phyloP scores from a whole-genome alignment of 2,888 invertebrate genomes.

The Phania funesta region DNA sequence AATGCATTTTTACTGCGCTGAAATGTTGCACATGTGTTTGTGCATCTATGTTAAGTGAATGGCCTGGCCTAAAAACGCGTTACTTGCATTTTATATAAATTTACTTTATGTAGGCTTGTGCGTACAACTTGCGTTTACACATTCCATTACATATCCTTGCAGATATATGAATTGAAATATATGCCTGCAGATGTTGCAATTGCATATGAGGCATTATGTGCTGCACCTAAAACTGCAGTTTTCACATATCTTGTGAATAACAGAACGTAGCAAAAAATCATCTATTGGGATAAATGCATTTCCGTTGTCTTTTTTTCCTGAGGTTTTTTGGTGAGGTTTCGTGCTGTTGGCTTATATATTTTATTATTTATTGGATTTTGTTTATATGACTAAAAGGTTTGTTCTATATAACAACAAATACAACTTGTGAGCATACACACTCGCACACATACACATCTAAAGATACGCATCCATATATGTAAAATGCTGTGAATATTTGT shows the following conservation, averaged over 20 bases:
- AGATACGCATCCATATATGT: conserved; percentile 30
- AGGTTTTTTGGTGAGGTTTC: neutral
- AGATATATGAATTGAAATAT: conserved; percentile 23
- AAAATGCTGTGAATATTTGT: conserved; percentile 32
- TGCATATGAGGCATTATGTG: neutral
- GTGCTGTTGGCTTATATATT: neutral
- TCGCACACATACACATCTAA: conserved; percentile 14
- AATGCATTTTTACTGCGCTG: conserved; percentile 37
- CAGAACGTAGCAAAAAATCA: conserved; percentile 9
- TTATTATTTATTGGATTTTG: conserved; percentile 45
- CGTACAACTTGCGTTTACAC: conserved; percentile 52
- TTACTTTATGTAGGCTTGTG: neutral
- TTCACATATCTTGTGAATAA: conserved; percentile 9
- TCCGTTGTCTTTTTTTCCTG: conserved; percentile 24
- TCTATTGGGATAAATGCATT: conserved; percentile 47
- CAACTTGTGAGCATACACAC: conserved; percentile 21
- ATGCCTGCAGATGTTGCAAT: neutral
- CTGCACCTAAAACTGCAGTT: conserved; percentile 59
- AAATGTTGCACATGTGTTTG: neutral
- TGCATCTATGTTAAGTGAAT: conserved; percentile 23
- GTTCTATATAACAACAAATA: conserved; percentile 50
- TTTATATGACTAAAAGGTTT: conserved; percentile 62
- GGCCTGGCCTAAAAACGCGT: conserved; percentile 67
- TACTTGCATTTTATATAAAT: conserved; percentile 32
- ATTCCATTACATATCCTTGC: neutral